Conservation (phyloP, 1,140 invertebrate species). For the Drosophila prosaltans region DNA sequence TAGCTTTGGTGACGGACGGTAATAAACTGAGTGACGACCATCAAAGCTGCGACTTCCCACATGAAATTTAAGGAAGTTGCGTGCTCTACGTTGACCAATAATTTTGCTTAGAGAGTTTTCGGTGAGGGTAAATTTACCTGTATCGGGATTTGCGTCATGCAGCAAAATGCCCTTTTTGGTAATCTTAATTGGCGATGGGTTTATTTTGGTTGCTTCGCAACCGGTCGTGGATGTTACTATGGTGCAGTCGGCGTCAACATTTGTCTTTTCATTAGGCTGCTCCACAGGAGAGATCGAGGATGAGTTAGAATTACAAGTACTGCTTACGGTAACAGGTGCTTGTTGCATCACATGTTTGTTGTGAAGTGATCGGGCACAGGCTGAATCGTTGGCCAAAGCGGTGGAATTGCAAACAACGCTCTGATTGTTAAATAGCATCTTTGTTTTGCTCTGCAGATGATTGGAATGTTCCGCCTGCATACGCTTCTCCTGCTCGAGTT, state of each 20-base stretch:
- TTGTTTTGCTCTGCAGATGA: slow-evolving; percentile 18
- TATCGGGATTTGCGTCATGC: not conserved
- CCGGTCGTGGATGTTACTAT: slow-evolving; percentile 67
- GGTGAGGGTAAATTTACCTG: slow-evolving; percentile 51
- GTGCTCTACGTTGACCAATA: slow-evolving; percentile 57
- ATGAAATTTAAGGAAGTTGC: slow-evolving; percentile 66
- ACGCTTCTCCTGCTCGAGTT: slow-evolving; percentile 7
- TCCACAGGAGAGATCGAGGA: not conserved
- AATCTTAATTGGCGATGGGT: slow-evolving; percentile 24
- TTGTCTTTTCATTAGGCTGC: not conserved
- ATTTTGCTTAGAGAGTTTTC: slow-evolving; percentile 51
- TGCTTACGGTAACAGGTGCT: slow-evolving; percentile 22
- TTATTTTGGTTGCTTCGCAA: slow-evolving; percentile 20
- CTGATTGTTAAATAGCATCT: slow-evolving; percentile 42
- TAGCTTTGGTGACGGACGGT: slow-evolving; percentile 52
- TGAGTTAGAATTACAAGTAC: not conserved
- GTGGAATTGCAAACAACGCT: slow-evolving; percentile 70
- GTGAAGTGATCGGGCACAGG: slow-evolving; percentile 21
- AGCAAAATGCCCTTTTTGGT: slow-evolving; percentile 63
- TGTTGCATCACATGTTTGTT: slow-evolving; percentile 9
- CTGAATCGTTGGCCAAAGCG: slow-evolving; percentile 44
- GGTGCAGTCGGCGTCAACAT: slow-evolving; percentile 60
- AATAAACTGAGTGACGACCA: slow-evolving; percentile 63
- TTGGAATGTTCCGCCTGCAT: not conserved
- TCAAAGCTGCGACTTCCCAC: slow-evolving; percentile 61